Conservation (phyloP, 2,797 vertebrate genomes). For the Cossypha niveicapilla region DNA sequence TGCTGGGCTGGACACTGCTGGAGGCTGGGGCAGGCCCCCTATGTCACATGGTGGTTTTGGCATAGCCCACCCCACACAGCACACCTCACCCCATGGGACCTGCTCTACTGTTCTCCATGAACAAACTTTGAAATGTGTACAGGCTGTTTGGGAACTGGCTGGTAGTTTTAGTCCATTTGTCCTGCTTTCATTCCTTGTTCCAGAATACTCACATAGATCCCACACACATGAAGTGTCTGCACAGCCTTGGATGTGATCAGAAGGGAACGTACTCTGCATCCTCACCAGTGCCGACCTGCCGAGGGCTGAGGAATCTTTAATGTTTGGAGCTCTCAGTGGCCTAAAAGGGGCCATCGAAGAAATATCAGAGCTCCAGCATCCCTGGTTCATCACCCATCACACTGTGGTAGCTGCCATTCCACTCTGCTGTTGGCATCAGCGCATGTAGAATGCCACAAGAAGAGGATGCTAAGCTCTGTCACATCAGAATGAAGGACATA, state of each 20-base stretch:
- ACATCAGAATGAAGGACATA: not conserved
- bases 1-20: not conserved
- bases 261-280: not conserved
- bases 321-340: not conserved
- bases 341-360: not conserved
- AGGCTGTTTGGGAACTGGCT: not conserved
- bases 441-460: not conserved
- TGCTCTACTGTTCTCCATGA: not conserved
- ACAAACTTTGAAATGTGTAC: not conserved
- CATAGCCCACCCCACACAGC: not conserved
- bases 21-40: accelerated
- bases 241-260: not conserved
- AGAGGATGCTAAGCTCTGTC: not conserved
- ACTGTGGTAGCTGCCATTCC: not conserved
- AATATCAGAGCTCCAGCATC: not conserved
- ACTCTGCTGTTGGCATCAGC: not conserved
- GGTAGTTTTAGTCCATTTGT: not conserved
- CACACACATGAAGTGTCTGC: not conserved
- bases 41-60: not conserved
- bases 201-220: not conserved
- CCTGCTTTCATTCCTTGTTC: not conserved
- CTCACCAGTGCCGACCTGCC: not conserved
- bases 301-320: not conserved
- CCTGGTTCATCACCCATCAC: not conserved
- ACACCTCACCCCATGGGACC: not conserved